phyloP scores from a whole-genome alignment of 2,888 invertebrate species.

The Nomada fucata region DNA sequence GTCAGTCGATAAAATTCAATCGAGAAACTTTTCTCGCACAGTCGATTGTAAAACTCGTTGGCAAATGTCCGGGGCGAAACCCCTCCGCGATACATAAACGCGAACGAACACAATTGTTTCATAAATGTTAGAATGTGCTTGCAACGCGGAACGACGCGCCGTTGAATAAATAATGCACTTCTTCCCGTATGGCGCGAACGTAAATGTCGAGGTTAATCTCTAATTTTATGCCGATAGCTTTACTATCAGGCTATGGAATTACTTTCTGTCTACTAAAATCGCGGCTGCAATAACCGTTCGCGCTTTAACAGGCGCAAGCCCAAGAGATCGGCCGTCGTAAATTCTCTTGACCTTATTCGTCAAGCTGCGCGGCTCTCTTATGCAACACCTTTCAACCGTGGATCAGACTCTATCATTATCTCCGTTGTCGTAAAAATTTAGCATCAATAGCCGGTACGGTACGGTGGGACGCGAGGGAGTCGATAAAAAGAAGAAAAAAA shows the following conservation, averaged over 20 bases:
- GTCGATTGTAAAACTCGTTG: not conserved
- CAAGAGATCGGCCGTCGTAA: constrained; percentile 9
- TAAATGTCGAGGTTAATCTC: not conserved
- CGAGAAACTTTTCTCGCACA: not conserved
- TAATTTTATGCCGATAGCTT: not conserved
- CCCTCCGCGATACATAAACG: no score
- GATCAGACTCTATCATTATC: constrained; percentile 34
- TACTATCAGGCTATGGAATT: not conserved
- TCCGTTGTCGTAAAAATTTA: constrained; percentile 26
- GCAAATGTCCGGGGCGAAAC: no score
- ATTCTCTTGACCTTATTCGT: constrained; percentile 26
- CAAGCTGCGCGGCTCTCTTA: constrained; percentile 6
- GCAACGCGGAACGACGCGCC: no score
- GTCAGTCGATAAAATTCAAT: not conserved
- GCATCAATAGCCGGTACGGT: constrained; percentile 3
- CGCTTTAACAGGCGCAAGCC: constrained; percentile 16
- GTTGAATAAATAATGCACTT: no score
- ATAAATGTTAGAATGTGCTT: no score
- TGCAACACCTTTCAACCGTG: constrained; percentile 24
- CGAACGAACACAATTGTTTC: no score
- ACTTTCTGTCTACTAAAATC: not conserved
- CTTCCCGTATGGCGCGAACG: not conserved
- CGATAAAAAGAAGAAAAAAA: no score
- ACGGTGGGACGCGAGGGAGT: not conserved
- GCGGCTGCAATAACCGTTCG: constrained; percentile 1